Percentiles rank a stretch among this genome's conserved stretches.
phyloP scores from a whole-genome alignment of 2,113 vertebrate genomes.

The Scortum barcoo region DNA sequence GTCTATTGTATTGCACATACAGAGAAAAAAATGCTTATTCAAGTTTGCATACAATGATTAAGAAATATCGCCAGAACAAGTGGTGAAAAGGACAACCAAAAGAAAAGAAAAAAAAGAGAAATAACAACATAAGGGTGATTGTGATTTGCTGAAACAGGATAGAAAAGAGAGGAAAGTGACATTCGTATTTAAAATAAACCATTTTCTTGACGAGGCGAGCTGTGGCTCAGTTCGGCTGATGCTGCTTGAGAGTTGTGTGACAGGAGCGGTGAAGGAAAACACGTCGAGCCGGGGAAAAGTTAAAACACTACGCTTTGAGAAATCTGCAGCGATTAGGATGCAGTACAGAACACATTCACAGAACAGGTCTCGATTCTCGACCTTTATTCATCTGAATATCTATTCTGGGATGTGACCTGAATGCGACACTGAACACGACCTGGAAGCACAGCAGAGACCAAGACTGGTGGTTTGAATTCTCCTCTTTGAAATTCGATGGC shows the following conservation, averaged over 20 bases:
- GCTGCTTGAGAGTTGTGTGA: background rate
- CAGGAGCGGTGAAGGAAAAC: slow-evolving; percentile 39
- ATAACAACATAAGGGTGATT: background rate
- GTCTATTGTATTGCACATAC: slow-evolving; percentile 77
- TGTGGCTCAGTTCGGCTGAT: slow-evolving; percentile 26
- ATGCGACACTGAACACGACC: background rate
- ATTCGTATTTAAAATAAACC: background rate
- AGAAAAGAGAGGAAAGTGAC: background rate
- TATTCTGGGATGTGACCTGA: slow-evolving; percentile 13
- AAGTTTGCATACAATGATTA: slow-evolving; percentile 64
- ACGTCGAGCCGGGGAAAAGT: background rate
- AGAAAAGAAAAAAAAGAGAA: slow-evolving; percentile 14
- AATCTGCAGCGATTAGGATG: too few species aligned
- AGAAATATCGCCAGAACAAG: slow-evolving; percentile 38
- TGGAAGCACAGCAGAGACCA: background rate
- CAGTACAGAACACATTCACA: background rate
- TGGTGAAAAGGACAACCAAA: background rate
- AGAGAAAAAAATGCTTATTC: slow-evolving; percentile 65
- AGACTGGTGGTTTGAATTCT: too few species aligned
- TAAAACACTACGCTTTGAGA: background rate
- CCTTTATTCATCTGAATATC: background rate
- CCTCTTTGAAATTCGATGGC: background rate
- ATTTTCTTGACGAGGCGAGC: background rate
- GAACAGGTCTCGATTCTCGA: background rate
- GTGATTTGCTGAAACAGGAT: background rate